phyloP scores from a whole-genome alignment of 2,113 vertebrate genomes.

The Crotalus tigris region DNA sequence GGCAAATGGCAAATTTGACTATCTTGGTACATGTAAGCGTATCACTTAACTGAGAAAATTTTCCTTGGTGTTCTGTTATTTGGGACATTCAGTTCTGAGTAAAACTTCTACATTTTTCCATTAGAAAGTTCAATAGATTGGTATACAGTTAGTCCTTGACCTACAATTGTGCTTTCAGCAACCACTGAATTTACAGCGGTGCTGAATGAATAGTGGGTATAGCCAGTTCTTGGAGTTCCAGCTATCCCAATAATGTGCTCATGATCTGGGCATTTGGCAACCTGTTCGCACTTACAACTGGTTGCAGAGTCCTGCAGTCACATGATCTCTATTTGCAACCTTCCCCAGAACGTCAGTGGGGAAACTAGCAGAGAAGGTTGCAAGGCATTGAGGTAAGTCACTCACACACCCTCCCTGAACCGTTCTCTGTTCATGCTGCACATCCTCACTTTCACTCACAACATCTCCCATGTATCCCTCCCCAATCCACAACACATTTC shows the following conservation, averaged over 20 bases:
- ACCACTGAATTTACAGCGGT: not conserved
- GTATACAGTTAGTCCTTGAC: not conserved
- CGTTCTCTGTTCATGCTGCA: not conserved
- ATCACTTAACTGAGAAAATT: not conserved
- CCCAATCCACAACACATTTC: not conserved
- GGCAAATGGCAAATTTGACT: not conserved
- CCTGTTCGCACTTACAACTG: not conserved
- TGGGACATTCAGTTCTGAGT: not conserved
- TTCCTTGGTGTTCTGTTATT: not conserved
- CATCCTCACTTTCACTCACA: not conserved
- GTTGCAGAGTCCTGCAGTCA: not conserved
- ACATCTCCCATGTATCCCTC: not conserved
- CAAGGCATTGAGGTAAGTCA: not conserved
- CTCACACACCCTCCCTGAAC: not conserved
- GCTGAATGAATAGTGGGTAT: not conserved
- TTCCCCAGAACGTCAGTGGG: not conserved
- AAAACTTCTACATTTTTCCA: no score
- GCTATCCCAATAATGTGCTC: not conserved
- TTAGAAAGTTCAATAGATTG: not conserved
- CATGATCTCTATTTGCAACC: not conserved
- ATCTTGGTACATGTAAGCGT: not conserved
- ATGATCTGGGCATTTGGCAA: not conserved
- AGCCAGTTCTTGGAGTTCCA: not conserved
- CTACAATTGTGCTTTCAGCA: not conserved
- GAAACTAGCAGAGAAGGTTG: not conserved